phyloP scores from a whole-genome alignment of 2,888 invertebrate genomes.

The Drosophila robusta region DNA sequence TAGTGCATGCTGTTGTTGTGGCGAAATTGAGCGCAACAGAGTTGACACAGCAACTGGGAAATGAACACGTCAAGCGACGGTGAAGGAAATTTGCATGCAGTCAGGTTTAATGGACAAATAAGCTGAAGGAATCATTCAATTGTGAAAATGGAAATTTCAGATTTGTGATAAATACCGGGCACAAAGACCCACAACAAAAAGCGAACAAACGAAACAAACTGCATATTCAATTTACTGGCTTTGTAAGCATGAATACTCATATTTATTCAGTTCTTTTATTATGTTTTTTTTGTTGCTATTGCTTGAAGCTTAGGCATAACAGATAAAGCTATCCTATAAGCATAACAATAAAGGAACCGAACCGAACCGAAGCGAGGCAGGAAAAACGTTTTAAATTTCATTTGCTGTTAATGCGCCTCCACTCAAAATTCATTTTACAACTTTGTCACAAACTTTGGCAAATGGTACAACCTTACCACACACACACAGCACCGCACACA shows the following conservation, averaged over 20 bases:
- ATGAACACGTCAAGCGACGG: conserved; percentile 33
- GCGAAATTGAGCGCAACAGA: conserved; percentile 47
- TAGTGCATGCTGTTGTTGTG: conserved; percentile 23
- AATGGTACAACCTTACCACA: conserved; percentile 33
- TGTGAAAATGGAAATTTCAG: conserved; percentile 68
- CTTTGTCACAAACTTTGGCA: conserved; percentile 51
- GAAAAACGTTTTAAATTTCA: conserved; percentile 67
- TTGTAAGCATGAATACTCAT: conserved; percentile 25
- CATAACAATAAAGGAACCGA: conserved; percentile 20
- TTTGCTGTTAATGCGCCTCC: conserved; percentile 66
- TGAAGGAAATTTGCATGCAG: conserved; percentile 53
- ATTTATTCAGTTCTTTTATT: conserved; percentile 11
- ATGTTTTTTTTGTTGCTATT: conserved; percentile 5
- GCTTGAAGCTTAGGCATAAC: conserved; percentile 18
- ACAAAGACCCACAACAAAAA: conserved; percentile 11
- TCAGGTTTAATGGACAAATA: conserved; percentile 65
- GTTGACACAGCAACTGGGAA: conserved; percentile 40
- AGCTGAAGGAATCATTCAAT: conserved; percentile 55
- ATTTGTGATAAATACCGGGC: conserved; percentile 58
- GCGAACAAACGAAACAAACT: conserved; percentile 17
- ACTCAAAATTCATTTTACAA: conserved; percentile 68
- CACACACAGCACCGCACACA: conserved; percentile 6
- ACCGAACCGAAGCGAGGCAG: conserved; percentile 7
- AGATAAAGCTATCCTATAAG: conserved; percentile 26
- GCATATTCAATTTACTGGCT: conserved; percentile 45